Evolutionary conservation across 2,888 invertebrate species (phyloP).

Genomic region (Leptinotarsa rubiginosa): DNA sequence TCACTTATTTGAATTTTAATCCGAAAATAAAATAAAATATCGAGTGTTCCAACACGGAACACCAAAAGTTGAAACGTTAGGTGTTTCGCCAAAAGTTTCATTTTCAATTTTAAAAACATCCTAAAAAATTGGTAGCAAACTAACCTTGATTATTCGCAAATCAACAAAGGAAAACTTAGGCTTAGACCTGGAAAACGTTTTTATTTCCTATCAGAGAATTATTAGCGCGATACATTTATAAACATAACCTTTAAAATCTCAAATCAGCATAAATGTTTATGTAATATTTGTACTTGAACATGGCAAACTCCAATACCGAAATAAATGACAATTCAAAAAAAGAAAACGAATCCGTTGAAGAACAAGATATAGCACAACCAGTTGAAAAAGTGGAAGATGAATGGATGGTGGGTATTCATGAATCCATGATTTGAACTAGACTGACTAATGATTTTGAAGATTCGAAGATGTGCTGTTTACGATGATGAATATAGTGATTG

Average conservation of each 20-base stretch:
- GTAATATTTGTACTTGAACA: not conserved
- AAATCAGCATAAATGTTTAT: not conserved
- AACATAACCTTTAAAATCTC: not conserved
- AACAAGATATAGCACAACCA: constrained; percentile 20
- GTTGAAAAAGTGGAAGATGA: constrained; percentile 46
- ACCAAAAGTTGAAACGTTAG: too few species aligned
- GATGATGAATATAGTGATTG: constrained; percentile 87
- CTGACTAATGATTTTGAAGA: constrained; percentile 68
- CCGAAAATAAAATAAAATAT: too few species aligned
- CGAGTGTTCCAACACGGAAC: too few species aligned
- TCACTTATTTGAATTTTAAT: too few species aligned
- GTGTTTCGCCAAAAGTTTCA: too few species aligned
- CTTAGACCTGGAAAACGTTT: not conserved
- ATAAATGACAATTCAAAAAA: not conserved
- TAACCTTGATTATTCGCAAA: not conserved
- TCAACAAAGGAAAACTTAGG: not conserved
- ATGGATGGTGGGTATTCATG: constrained; percentile 57
- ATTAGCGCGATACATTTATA: not conserved
- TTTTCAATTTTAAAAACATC: too few species aligned
- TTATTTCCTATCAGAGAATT: too few species aligned
- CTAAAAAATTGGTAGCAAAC: too few species aligned
- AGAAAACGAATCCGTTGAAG: not conserved
- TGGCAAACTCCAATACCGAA: constrained; percentile 1
- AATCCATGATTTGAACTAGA: not conserved
- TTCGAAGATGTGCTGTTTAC: constrained; percentile 83